Conservation (phyloP, 2,888 invertebrate genomes). For the Mayetiola destructor region DNA sequence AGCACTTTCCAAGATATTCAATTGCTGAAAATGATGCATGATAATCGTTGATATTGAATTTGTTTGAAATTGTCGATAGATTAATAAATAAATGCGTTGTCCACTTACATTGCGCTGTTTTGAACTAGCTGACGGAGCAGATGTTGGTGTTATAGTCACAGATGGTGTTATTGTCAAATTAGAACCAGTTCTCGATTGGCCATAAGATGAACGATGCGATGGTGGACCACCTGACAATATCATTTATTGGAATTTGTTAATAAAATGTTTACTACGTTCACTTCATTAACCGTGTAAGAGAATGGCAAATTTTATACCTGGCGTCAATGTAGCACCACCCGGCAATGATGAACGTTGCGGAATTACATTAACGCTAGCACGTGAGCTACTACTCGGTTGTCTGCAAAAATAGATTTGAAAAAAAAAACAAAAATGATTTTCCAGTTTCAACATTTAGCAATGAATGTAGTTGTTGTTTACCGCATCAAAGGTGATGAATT, state of each 20-base stretch:
- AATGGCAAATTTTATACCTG: constrained; percentile 29
- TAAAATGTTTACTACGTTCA: neutral
- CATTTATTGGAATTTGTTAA: neutral
- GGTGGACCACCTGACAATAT: constrained; percentile 36
- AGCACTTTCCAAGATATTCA: constrained; percentile 36
- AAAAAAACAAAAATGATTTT: neutral
- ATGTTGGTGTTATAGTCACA: constrained; percentile 61
- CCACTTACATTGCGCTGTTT: constrained; percentile 33
- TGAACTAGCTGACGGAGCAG: constrained; percentile 44
- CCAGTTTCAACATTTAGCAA: neutral
- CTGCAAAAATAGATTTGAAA: neutral
- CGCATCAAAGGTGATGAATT: constrained; percentile 20
- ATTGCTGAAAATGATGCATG: constrained; percentile 28
- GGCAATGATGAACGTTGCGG: constrained; percentile 39
- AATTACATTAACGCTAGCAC: constrained; percentile 22
- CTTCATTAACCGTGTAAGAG: neutral
- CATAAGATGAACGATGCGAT: constrained; percentile 22
- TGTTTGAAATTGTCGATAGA: neutral
- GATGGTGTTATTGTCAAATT: constrained; percentile 48
- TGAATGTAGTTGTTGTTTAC: neutral
- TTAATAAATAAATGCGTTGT: neutral
- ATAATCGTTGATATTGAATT: neutral
- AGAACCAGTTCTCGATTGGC: constrained; percentile 34
- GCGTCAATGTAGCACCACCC: constrained; percentile 47
- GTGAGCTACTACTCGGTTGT: constrained; percentile 19